Conservation (phyloP, 1,140 invertebrate genomes). For the Penaeus japonicus region DNA sequence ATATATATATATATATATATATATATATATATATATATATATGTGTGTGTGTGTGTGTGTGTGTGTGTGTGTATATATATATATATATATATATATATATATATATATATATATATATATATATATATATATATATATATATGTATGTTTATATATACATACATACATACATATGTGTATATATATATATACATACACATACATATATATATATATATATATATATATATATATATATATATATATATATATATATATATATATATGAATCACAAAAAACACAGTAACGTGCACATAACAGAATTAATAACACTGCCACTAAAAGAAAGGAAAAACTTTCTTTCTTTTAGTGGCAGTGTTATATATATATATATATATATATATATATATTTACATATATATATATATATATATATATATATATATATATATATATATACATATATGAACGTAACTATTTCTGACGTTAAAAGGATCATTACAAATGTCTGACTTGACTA, state of each 20-base stretch:
- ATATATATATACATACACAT: background rate
- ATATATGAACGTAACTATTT: too few species aligned
- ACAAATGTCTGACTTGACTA: too few species aligned
- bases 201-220: conserved; percentile 11
- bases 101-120: conserved; percentile 12
- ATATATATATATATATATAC: background rate
- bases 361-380: too few species aligned
- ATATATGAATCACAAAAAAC: background rate
- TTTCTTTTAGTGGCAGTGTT: too few species aligned
- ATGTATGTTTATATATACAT: background rate
- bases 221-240: conserved; percentile 13
- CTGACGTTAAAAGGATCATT: too few species aligned
- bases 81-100: background rate
- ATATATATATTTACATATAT: background rate
- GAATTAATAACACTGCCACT: too few species aligned
- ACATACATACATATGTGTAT: background rate
- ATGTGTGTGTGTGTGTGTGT: background rate
- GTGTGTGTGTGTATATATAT: background rate
- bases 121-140: conserved; percentile 9
- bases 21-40: conserved; percentile 1
- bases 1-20: background rate
- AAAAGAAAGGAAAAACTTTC: too few species aligned
- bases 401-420: background rate
- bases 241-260: conserved; percentile 9
- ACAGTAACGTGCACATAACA: too few species aligned